Evolutionary conservation across 2,888 invertebrate genomes (phyloP), one percentile per base, ranked within the genome.

Genomic region (Pollenia labialis): DNA sequence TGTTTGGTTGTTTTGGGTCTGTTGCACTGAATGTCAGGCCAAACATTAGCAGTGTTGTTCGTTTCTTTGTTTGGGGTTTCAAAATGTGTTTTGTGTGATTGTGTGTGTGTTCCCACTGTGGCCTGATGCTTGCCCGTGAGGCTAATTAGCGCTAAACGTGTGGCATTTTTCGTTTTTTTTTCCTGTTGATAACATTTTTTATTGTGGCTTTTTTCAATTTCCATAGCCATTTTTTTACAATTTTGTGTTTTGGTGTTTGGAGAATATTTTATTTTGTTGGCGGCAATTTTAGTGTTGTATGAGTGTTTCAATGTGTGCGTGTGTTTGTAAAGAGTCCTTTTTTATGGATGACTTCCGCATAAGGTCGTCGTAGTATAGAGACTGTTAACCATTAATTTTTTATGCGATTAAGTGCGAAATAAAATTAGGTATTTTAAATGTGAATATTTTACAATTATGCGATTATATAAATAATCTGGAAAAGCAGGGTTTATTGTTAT

Each of bases 131-230:
- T 82, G 86, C 86, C 87, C 87, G 84, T 46, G 87, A 87, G 87
- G 84, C 84, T 87, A 87, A 87, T 87, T 87, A 87, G 87, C 84
- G 84, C 84, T 84, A 77, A 87, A 81, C 77, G 72, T 84, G 81
- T 56, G 60, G 80, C 81, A 44, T 68, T 81, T 87, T 58, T 68
- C 16, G 11, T 52, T 56, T 10, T 32, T 75, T 64, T 72, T 42
- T 18, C 12, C 12, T n/a, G 14, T 1, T 16, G 3, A 12, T 2
- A 10, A 71, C 0, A 18, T n/a, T 71, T 50, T 68, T 74, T 12
- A 48, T 72, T 46, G 0, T 69, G 18, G 3, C 44, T 2, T 77
- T 76, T 48, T 46, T 10, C 8, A 14, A 14, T 64, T 56, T 4
- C 46, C 32, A 46, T 32, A 32, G 32, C 4, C 4, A 56, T 56